A percentile compares a stretch with the other conserved stretches of the same genome.
phyloP scores from a whole-genome alignment of 1,140 invertebrate genomes.

The Drosophila tani region DNA sequence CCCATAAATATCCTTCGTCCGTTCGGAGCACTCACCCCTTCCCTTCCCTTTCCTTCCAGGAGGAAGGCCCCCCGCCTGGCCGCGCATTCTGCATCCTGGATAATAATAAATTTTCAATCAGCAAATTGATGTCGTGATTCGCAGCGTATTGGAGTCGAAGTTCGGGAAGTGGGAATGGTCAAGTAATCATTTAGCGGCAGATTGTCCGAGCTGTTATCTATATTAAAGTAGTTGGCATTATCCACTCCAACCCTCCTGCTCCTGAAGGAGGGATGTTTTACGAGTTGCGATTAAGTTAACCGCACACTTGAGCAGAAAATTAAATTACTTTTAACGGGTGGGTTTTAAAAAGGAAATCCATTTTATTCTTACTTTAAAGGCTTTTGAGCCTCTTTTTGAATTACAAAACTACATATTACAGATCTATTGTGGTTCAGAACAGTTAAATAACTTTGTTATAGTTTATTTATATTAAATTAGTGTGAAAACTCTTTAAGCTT shows the following conservation, averaged over 20 bases:
- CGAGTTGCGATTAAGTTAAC: not conserved
- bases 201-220: constrained; percentile 70
- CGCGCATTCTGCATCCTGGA: constrained; percentile 10
- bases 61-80: not conserved
- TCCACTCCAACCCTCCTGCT: not conserved
- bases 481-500: not conserved
- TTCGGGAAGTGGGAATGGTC: constrained; percentile 30
- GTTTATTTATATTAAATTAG: not conserved
- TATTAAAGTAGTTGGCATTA: constrained; percentile 65
- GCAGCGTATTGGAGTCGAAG: constrained; percentile 27
- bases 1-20: constrained; percentile 34
- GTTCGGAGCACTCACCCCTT: constrained; percentile 38
- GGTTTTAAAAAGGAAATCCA: too few relatives aligned
- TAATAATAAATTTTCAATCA: constrained; percentile 80
- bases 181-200: constrained; percentile 71
- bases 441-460: not conserved
- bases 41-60: constrained; percentile 6
- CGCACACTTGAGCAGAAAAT: not conserved
- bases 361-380: too few relatives aligned
- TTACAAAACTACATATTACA: not conserved
- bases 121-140: constrained; percentile 78
- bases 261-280: not conserved
- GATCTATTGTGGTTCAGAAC: too few relatives aligned
- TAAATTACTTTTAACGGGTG: not conserved
- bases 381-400: too few relatives aligned